Percentiles rank a stretch among this genome's conserved stretches.
Evolutionary conservation across 2,113 vertebrate genomes (phyloP).

Genomic region (Muntiacus reevesi): DNA sequence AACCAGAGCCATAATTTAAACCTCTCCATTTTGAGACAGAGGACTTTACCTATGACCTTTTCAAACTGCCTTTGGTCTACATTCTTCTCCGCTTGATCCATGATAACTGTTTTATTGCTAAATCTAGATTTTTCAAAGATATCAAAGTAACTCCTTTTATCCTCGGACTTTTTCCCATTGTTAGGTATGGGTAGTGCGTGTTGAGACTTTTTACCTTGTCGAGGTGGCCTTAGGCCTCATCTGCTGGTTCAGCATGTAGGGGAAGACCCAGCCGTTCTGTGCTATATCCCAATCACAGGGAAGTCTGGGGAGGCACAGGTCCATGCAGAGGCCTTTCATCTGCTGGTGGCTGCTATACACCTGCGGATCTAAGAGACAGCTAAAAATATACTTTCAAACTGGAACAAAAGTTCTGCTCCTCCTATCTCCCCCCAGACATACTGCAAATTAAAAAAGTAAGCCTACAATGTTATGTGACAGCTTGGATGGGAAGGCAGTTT

Average conservation of each 20-base stretch:
- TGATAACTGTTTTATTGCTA: not conserved
- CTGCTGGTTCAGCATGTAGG: not conserved
- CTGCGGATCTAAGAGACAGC: not conserved
- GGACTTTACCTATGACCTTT: not conserved
- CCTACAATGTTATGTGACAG: not conserved
- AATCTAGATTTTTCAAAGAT: not conserved
- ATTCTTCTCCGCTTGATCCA: not conserved
- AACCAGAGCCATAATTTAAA: not conserved
- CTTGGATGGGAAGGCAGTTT: not conserved
- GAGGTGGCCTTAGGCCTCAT: not conserved
- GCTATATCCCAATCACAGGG: not conserved
- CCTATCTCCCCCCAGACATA: not conserved
- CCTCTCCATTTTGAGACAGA: not conserved
- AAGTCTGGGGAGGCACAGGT: not conserved
- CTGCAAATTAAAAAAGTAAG: not conserved
- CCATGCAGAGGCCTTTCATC: not conserved
- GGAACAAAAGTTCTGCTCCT: not conserved
- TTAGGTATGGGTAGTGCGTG: not conserved
- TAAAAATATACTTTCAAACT: not conserved
- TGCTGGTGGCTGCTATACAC: not conserved
- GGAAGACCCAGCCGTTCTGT: not conserved
- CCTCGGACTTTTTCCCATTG: not conserved
- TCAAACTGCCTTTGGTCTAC: not conserved
- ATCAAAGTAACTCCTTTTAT: not conserved
- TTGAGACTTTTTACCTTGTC: not conserved